A percentile compares a stretch with the other conserved stretches of the same genome.
These are phyloP conservation scores for Nothocercus julius DNA, from an alignment of 2,113 vertebrate genomes.

Conservation along the genomic window DNA sequence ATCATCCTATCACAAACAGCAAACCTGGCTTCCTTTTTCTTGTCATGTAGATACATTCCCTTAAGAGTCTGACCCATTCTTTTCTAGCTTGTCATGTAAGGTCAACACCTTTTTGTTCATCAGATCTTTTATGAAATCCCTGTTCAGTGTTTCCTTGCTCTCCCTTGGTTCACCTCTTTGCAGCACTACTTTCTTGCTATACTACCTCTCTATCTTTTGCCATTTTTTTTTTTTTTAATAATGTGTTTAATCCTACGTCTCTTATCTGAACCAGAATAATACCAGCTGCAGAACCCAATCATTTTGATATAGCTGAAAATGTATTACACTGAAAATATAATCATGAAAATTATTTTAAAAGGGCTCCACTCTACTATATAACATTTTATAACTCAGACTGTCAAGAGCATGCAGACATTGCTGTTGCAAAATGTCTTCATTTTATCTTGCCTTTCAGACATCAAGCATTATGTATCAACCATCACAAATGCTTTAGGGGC, in stretches of 20 bases:
- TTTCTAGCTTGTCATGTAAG: background rate
- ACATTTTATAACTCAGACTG: constrained; percentile 13
- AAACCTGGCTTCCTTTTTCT: background rate
- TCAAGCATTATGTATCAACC: background rate
- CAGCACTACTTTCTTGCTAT: background rate
- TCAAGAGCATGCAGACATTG: background rate
- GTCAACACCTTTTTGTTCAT: background rate
- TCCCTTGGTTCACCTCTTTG: background rate
- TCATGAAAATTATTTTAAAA: background rate
- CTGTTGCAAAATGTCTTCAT: background rate
- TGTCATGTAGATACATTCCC: background rate
- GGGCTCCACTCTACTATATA: constrained; percentile 25
- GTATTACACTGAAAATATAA: constrained; percentile 20
- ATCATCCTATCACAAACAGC: background rate
- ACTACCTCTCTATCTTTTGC: background rate
- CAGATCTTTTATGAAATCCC: background rate
- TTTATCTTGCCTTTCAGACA: background rate
- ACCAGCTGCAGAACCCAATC: background rate
- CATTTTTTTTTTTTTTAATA: background rate
- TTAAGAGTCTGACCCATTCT: background rate
- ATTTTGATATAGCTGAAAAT: background rate
- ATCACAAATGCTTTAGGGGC: background rate
- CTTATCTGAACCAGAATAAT: background rate
- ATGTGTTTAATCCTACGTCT: background rate
- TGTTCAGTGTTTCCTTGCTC: background rate